Evolutionary conservation across 2,797 vertebrate genomes (phyloP).

Genomic region (Gymnocypris eckloni): DNA sequence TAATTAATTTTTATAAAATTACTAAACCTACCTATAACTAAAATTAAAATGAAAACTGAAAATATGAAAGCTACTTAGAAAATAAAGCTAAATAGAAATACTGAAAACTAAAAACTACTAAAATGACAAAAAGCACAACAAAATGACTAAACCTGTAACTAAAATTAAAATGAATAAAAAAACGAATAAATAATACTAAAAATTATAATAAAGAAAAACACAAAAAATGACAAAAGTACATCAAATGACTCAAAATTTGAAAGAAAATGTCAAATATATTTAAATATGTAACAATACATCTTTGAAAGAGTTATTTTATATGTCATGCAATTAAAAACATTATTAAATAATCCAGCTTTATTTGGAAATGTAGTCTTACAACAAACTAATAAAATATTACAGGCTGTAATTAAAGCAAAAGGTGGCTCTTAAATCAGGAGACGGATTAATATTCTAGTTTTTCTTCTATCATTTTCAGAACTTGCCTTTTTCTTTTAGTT

Average conservation of each 20-base stretch:
- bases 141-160: background rate
- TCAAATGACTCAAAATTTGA: too few relatives aligned
- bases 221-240: background rate
- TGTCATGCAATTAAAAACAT: too few relatives aligned
- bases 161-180: background rate
- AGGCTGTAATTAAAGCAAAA: too few relatives aligned
- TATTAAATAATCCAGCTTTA: too few relatives aligned
- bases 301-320: background rate
- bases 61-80: background rate
- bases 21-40: background rate
- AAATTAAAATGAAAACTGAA: background rate
- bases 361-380: too few relatives aligned
- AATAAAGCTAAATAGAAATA: background rate
- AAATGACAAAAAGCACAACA: background rate
- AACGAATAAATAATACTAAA: too few relatives aligned
- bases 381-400: too few relatives aligned
- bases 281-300: background rate
- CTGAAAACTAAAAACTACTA: background rate
- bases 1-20: background rate
- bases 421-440: too few relatives aligned
- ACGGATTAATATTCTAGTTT: too few relatives aligned
- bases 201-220: too few relatives aligned
- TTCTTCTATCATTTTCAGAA: too few relatives aligned
- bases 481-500: too few relatives aligned
- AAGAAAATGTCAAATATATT: background rate